Conservation (phyloP, 2,888 invertebrate species). For the Flexamia atlantica region DNA sequence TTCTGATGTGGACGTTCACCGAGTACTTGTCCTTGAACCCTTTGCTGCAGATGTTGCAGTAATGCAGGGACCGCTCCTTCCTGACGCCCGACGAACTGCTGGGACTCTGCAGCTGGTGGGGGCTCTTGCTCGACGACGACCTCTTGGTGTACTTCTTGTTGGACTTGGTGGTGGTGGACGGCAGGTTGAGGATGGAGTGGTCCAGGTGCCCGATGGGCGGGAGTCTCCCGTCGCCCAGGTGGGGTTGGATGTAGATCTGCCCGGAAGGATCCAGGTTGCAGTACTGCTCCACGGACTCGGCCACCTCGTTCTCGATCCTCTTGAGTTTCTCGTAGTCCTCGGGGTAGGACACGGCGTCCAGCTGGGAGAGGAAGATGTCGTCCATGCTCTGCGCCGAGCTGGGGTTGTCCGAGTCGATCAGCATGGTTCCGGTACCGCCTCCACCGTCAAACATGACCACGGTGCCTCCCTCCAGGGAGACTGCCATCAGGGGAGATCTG, state of each 20-base stretch:
- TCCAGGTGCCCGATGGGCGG: conserved; percentile 74
- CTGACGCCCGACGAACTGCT: conserved; percentile 65
- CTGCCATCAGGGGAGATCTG: conserved; percentile 63
- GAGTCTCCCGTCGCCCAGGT: conserved; percentile 77
- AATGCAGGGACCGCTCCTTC: conserved; percentile 92
- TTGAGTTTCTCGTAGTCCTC: conserved; percentile 92
- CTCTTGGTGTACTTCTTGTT: conserved; percentile 80
- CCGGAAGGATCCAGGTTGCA: conserved; percentile 65
- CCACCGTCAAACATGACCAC: conserved; percentile 64
- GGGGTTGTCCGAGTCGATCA: conserved; percentile 77
- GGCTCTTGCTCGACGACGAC: conserved; percentile 74
- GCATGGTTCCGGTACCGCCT: conserved; percentile 72
- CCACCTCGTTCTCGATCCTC: conserved; percentile 89
- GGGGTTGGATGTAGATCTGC: conserved; percentile 73
- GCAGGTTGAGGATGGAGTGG: conserved; percentile 79
- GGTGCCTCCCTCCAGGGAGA: conserved; percentile 62
- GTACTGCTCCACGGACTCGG: conserved; percentile 82
- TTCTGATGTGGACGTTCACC: conserved; percentile 97
- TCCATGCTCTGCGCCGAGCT: conserved; percentile 82
- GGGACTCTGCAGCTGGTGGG: conserved; percentile 73
- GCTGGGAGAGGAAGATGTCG: conserved; percentile 83
- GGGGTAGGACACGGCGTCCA: conserved; percentile 82
- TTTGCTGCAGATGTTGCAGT: conserved; percentile 95
- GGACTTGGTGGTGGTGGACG: conserved; percentile 77
- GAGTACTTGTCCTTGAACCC: conserved; percentile 98